phyloP scores from a whole-genome alignment of 2,888 invertebrate genomes.

The Cephus runcator region DNA sequence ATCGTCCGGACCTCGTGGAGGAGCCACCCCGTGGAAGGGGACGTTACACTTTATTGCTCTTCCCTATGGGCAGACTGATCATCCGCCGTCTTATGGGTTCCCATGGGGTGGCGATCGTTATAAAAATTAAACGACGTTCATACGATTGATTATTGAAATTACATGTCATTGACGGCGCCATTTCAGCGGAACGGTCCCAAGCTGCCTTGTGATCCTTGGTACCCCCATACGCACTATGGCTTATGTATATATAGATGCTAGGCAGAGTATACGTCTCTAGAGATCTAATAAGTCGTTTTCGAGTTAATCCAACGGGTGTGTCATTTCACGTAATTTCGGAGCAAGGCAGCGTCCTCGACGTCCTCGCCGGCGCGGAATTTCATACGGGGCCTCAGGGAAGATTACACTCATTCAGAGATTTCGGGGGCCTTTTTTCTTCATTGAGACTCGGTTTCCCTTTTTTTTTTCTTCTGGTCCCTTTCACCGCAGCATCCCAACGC shows the following conservation, averaged over 20 bases:
- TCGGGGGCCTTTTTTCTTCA: slow-evolving; percentile 29
- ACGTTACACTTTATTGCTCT: background rate
- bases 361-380: background rate
- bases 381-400: slow-evolving; percentile 25
- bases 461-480: slow-evolving; percentile 21
- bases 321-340: slow-evolving; percentile 62
- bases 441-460: slow-evolving; percentile 5
- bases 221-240: background rate
- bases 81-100: slow-evolving; percentile 27
- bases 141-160: slow-evolving; percentile 65
- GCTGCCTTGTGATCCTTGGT: background rate
- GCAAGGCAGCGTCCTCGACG: background rate
- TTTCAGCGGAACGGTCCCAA: background rate
- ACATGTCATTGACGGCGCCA: slow-evolving; percentile 36
- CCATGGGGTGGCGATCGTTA: slow-evolving; percentile 56
- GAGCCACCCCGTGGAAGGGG: background rate
- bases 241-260: background rate
- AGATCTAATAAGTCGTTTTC: slow-evolving; percentile 61
- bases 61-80: background rate
- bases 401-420: slow-evolving; percentile 62
- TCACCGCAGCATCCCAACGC: slow-evolving; percentile 7
- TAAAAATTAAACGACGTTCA: slow-evolving; percentile 66
- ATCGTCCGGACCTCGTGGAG: background rate
- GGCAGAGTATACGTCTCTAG: slow-evolving; percentile 6
- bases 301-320: slow-evolving; percentile 60